A percentile compares a stretch with the other conserved stretches of the same genome.
Conservation (phyloP, 2,113 vertebrate species). For the Hemiprocne comata region DNA sequence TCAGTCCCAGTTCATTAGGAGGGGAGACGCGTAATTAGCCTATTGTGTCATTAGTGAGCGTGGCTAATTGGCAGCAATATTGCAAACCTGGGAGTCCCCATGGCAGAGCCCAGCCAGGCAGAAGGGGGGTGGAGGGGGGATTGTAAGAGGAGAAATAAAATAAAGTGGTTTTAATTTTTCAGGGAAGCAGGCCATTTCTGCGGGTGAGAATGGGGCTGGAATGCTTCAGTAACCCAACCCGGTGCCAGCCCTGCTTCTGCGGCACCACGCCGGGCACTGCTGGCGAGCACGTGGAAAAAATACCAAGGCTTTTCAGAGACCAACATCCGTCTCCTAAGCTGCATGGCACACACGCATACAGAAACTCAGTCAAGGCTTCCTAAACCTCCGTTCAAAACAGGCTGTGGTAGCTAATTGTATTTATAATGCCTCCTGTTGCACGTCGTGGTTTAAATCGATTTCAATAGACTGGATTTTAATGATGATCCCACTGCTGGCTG, state of each 20-base stretch:
- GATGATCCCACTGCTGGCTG: not conserved
- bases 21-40: not conserved
- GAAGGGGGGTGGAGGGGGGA: fast-evolving
- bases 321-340: not conserved
- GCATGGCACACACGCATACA: not conserved
- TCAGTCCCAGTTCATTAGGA: not conserved
- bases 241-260: slow-evolving; percentile 22
- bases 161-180: not conserved
- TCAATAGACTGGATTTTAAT: not conserved
- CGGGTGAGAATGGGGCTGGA: slow-evolving; percentile 23
- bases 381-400: fast-evolving
- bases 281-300: not conserved
- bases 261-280: not conserved
- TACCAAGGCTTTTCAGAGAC: not conserved
- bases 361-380: not conserved
- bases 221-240: slow-evolving; percentile 40
- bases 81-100: fast-evolving
- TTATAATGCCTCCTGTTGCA: not conserved
- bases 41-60: not conserved
- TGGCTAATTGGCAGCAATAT: not conserved
- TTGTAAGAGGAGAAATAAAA: not conserved
- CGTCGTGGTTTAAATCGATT: not conserved
- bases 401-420: not conserved
- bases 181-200: slow-evolving; percentile 16
- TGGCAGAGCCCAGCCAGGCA: not conserved